A percentile compares a stretch with the other conserved stretches of the same genome.
Evolutionary conservation across 2,797 vertebrate genomes (phyloP).

Genomic region (Thalassophryne amazonica): DNA sequence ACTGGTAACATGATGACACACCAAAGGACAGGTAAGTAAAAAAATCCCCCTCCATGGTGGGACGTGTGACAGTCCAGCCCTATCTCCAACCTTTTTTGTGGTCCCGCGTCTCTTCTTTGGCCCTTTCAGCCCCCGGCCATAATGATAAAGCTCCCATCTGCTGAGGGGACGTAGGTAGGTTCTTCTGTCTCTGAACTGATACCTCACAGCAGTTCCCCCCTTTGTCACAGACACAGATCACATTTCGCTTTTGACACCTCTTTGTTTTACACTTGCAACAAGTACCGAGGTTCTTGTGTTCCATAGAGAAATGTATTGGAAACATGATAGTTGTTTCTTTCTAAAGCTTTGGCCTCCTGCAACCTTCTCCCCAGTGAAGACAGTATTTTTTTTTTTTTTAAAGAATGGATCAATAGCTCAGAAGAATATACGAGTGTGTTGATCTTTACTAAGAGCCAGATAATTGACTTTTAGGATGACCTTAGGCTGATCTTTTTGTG

Average conservation of each 20-base stretch:
- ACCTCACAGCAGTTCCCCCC: slow-evolving; percentile 58
- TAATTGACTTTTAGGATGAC: slow-evolving; percentile 61
- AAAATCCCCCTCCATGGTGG: slow-evolving; percentile 51
- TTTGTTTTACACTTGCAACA: slow-evolving; percentile 62
- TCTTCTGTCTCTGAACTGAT: slow-evolving; percentile 68
- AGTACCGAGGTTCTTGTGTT: slow-evolving; percentile 67
- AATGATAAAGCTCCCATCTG: slow-evolving; percentile 76
- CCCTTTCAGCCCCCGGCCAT: slow-evolving; percentile 52
- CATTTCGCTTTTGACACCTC: slow-evolving; percentile 80
- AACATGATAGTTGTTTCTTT: slow-evolving; percentile 46
- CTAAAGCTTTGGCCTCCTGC: slow-evolving; percentile 44
- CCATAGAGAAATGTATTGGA: slow-evolving; percentile 57
- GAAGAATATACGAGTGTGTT: slow-evolving; percentile 57
- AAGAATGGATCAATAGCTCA: slow-evolving; percentile 43
- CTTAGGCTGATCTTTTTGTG: no score
- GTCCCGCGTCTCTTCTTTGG: slow-evolving; percentile 50
- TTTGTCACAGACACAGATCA: slow-evolving; percentile 71
- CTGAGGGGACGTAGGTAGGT: slow-evolving; percentile 38
- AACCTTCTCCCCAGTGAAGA: slow-evolving; percentile 45
- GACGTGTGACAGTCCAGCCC: slow-evolving; percentile 75
- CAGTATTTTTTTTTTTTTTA: slow-evolving; percentile 37
- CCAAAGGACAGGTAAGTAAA: slow-evolving; percentile 73
- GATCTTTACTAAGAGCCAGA: slow-evolving; percentile 47
- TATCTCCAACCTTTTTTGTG: slow-evolving; percentile 71
- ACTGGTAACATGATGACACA: slow-evolving; percentile 78